Conservation (phyloP, 2,888 invertebrate species). For the Drosophila pseudotakahashii region DNA sequence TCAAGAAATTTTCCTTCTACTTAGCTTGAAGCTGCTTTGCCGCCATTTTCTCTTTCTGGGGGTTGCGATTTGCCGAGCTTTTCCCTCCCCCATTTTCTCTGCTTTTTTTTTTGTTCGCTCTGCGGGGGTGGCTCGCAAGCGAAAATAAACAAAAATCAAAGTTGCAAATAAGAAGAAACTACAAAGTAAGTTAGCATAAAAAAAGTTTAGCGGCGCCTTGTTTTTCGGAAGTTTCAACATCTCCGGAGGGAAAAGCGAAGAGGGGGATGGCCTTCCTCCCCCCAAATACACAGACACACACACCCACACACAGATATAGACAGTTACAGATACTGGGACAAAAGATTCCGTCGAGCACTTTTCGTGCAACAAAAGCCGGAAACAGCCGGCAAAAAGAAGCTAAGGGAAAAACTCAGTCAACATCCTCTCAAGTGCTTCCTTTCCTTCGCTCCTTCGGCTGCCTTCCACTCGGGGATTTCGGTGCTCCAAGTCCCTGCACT, state of each 20-base stretch:
- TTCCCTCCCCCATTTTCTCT: constrained; percentile 18
- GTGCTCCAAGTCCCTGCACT: constrained; percentile 25
- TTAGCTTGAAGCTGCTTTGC: constrained; percentile 58
- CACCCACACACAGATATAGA: constrained; percentile 4
- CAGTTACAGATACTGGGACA: constrained; percentile 36
- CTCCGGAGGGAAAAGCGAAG: constrained; percentile 34
- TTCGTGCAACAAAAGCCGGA: constrained; percentile 75
- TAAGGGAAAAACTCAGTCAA: constrained; percentile 55
- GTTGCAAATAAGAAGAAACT: constrained; percentile 82
- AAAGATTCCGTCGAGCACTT: constrained; percentile 78
- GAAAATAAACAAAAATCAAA: constrained; percentile 84
- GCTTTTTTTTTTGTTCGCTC: constrained; percentile 2
- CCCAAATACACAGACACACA: neutral
- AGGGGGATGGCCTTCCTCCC: constrained; percentile 52
- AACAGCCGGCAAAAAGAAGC: constrained; percentile 62
- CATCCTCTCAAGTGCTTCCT: constrained; percentile 79
- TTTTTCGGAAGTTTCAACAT: constrained; percentile 70
- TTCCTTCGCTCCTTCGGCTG: constrained; percentile 51
- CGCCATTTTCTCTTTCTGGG: constrained; percentile 65
- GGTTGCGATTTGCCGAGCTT: constrained; percentile 45
- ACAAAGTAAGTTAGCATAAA: constrained; percentile 81
- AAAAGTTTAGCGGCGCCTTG: constrained; percentile 77
- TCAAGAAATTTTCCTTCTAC: constrained; percentile 59
- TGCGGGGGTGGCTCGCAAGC: constrained; percentile 60
- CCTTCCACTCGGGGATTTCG: constrained; percentile 36